Percentiles rank a stretch among this genome's conserved stretches.
Conservation (phyloP, 2,113 vertebrate genomes). For the Eulemur macaco region DNA sequence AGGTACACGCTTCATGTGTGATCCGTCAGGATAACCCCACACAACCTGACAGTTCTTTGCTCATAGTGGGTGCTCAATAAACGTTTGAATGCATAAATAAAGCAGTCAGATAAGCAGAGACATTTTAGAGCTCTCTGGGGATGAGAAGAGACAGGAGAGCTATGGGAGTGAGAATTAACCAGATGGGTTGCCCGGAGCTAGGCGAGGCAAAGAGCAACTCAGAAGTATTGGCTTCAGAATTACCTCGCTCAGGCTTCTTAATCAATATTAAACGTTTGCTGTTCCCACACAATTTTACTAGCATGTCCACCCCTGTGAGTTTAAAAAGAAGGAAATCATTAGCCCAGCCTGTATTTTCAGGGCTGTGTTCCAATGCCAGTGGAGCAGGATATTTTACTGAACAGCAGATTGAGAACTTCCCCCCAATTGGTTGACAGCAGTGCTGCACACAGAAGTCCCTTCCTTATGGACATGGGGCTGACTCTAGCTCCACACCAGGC, state of each 20-base stretch:
- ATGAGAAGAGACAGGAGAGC: background rate
- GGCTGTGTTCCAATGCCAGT: background rate
- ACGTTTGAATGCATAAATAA: background rate
- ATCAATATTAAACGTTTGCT: background rate
- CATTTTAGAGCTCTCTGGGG: conserved; percentile 8
- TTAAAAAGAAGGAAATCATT: conserved; percentile 26
- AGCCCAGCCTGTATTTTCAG: background rate
- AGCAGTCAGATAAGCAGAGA: background rate
- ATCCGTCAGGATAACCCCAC: background rate
- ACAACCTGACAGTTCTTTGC: background rate
- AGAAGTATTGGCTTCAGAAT: background rate
- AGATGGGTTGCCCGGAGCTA: background rate
- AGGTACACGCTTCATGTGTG: background rate
- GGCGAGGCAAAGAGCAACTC: background rate
- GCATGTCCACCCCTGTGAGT: background rate
- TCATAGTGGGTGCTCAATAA: background rate
- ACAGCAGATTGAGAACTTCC: background rate
- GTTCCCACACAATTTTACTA: background rate
- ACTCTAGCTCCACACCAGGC: background rate
- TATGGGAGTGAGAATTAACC: background rate
- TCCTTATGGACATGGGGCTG: accelerated
- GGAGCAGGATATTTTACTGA: background rate
- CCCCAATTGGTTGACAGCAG: background rate
- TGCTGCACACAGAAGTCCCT: background rate
- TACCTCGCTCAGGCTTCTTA: background rate